Conservation (phyloP, 1,140 invertebrate species). For the Mactra quadrangularis region DNA sequence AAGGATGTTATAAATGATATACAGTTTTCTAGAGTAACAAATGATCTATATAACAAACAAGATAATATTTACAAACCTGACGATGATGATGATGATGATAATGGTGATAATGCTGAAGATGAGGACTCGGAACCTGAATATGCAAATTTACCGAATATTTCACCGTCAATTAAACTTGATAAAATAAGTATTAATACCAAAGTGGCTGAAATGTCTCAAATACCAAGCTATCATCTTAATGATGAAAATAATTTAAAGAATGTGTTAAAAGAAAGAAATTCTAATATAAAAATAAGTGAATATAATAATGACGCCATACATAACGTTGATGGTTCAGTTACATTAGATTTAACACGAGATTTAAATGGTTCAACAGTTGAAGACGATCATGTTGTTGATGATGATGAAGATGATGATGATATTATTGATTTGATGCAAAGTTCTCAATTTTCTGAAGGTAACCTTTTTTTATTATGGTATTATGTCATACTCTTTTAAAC, state of each 20-base stretch:
- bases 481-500: too few relatives aligned
- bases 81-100: slow-evolving; percentile 33
- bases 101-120: slow-evolving; percentile 38
- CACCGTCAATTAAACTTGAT: slow-evolving; percentile 49
- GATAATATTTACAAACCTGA: slow-evolving; percentile 28
- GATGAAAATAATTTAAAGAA: slow-evolving; percentile 58
- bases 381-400: slow-evolving; percentile 8
- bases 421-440: slow-evolving; percentile 59
- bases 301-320: slow-evolving; percentile 11
- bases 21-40: slow-evolving; percentile 32
- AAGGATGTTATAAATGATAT: slow-evolving; percentile 63
- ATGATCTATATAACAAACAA: slow-evolving; percentile 40
- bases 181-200: slow-evolving; percentile 37
- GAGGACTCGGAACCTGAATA: slow-evolving; percentile 80
- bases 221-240: slow-evolving; percentile 48
- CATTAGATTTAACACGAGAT: slow-evolving; percentile 26
- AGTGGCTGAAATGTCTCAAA: slow-evolving; percentile 37
- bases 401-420: slow-evolving; percentile 45
- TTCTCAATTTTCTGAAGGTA: slow-evolving; percentile 60
- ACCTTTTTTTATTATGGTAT: not conserved
- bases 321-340: slow-evolving; percentile 50
- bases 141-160: slow-evolving; percentile 77
- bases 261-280: slow-evolving; percentile 57
- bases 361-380: slow-evolving; percentile 34
- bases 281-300: slow-evolving; percentile 56